These are phyloP conservation scores for Bombus balteatus DNA, from an alignment of 1,140 invertebrate genomes.

Conservation along the genomic window DNA sequence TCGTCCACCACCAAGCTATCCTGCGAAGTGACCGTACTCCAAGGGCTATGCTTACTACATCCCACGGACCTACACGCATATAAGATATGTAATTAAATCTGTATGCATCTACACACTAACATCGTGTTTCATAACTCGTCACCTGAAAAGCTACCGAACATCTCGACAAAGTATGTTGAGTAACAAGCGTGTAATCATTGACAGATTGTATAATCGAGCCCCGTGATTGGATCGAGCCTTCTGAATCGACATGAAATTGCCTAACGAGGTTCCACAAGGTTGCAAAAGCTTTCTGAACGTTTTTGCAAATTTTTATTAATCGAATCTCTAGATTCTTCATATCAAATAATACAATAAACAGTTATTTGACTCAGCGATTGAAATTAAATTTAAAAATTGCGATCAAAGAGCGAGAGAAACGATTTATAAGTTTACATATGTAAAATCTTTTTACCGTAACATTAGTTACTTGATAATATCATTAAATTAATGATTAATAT, in stretches of 20 bases:
- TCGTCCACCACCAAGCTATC: slow-evolving; percentile 62
- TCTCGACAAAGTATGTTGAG: not conserved
- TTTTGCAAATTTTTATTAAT: not conserved
- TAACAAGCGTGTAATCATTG: slow-evolving; percentile 27
- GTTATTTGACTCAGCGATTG: not conserved
- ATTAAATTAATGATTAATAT: not conserved
- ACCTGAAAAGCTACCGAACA: not conserved
- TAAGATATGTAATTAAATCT: slow-evolving; percentile 43
- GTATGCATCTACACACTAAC: not conserved
- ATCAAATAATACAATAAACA: not conserved
- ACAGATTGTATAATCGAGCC: slow-evolving; percentile 17
- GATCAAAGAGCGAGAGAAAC: not conserved
- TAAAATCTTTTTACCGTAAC: too few relatives aligned
- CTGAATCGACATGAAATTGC: slow-evolving; percentile 17
- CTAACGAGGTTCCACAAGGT: not conserved
- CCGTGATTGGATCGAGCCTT: slow-evolving; percentile 4
- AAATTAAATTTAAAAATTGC: not conserved
- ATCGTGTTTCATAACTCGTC: slow-evolving; percentile 23
- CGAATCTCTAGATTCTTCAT: not conserved
- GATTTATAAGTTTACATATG: not conserved
- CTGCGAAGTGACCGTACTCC: slow-evolving; percentile 61
- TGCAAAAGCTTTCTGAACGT: not conserved
- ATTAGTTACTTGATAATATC: too few relatives aligned
- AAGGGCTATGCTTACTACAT: slow-evolving; percentile 41
- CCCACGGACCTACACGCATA: not conserved